These are phyloP conservation scores for Thymallus thymallus DNA, from an alignment of 2,113 vertebrate genomes.

Conservation along the genomic window DNA sequence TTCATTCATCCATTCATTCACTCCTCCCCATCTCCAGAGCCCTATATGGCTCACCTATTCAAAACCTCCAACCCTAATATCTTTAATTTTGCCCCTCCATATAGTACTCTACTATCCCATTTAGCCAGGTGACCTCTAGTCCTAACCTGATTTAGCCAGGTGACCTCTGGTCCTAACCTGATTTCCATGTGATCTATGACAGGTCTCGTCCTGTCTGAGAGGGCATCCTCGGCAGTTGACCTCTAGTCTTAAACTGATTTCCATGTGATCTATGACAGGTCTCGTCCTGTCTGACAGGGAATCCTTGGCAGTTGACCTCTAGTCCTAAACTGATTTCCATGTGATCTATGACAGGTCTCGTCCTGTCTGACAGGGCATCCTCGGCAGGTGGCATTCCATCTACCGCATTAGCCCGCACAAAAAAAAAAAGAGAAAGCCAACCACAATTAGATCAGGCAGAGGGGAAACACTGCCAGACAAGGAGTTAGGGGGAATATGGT, in stretches of 20 bases:
- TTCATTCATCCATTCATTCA: not conserved
- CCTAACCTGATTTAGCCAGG: no score
- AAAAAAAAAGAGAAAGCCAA: constrained; percentile 37
- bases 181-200: constrained; percentile 44
- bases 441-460: constrained; percentile 47
- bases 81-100: constrained; percentile 21
- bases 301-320: constrained; percentile 21
- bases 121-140: constrained; percentile 18
- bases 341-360: not conserved
- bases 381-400: constrained; percentile 41
- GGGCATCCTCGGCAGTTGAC: no score
- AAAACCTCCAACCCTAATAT: constrained; percentile 30
- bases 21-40: not conserved
- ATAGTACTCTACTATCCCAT: not conserved
- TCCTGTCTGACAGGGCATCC: constrained; percentile 19
- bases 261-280: no score
- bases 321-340: no score
- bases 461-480: constrained; percentile 42
- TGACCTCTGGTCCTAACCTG: constrained; percentile 15
- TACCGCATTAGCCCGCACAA: constrained; percentile 37
- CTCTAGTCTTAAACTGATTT: not conserved
- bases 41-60: constrained; percentile 7
- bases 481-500: constrained; percentile 47
- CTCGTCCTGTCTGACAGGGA: constrained; percentile 11
- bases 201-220: constrained; percentile 14